Percentiles rank a stretch among this genome's conserved stretches.
Conservation (phyloP, 2,113 vertebrate species). For the Gnathonemus echidnorhynchus region DNA sequence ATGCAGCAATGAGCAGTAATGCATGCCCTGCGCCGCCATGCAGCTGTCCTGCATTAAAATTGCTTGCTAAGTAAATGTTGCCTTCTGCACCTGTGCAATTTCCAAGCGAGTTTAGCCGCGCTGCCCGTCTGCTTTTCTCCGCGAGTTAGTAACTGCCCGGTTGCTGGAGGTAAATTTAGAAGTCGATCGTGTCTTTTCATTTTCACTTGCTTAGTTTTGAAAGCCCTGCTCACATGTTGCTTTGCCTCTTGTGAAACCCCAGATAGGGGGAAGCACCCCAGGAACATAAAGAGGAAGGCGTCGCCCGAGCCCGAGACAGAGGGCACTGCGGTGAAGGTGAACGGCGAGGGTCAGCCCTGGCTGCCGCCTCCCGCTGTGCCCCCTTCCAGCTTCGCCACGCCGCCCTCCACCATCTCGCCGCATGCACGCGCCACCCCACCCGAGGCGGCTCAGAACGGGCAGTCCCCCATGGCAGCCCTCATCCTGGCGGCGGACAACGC, state of each 20-base stretch:
- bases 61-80: not conserved
- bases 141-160: not conserved
- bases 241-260: constrained; percentile 28
- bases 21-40: not conserved
- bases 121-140: not conserved
- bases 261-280: constrained; percentile 57
- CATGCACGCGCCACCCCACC: constrained; percentile 83
- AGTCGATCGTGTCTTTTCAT: not conserved
- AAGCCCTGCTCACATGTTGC: not conserved
- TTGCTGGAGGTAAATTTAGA: not conserved
- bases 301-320: constrained; percentile 84
- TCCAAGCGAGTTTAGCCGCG: not conserved
- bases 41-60: constrained; percentile 7
- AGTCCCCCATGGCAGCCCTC: constrained; percentile 88
- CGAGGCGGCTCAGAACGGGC: constrained; percentile 80
- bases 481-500: constrained; percentile 89
- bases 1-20: not conserved
- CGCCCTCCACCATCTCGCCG: constrained; percentile 78
- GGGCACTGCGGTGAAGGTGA: constrained; percentile 69
- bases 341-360: constrained; percentile 77
- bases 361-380: constrained; percentile 65
- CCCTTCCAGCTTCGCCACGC: constrained; percentile 54
- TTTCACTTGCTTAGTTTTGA: not conserved
- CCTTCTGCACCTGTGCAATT: not conserved
- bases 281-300: constrained; percentile 66